Evolutionary conservation across 2,113 vertebrate species (phyloP).

Genomic region (Lagopus leucura): DNA sequence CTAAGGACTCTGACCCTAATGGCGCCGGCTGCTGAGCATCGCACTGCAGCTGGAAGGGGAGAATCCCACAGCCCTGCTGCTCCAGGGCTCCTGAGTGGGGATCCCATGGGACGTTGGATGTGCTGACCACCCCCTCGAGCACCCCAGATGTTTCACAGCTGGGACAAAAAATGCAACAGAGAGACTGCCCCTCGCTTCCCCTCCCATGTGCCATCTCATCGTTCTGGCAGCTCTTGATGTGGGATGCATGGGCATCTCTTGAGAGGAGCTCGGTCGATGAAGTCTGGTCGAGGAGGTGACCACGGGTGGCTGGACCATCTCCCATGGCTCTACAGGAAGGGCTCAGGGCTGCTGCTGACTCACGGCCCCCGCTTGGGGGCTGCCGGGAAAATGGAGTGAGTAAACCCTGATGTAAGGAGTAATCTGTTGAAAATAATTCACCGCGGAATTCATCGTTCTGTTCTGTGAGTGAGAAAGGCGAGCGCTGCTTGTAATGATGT

Average conservation of each 20-base stretch:
- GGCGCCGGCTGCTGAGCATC: neutral
- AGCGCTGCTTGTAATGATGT: neutral
- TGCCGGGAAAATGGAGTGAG: neutral
- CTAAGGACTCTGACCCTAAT: neutral
- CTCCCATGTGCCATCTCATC: fast-evolving
- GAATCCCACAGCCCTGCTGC: neutral
- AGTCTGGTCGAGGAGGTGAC: neutral
- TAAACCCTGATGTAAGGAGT: neutral
- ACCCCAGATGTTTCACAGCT: neutral
- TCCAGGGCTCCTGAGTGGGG: neutral
- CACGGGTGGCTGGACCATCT: neutral
- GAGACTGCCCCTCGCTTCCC: neutral
- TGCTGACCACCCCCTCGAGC: fast-evolving
- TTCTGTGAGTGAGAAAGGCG: neutral
- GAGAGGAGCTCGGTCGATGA: neutral
- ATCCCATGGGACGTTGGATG: neutral
- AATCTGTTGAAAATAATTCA: neutral
- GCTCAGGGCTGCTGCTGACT: conserved; percentile 6
- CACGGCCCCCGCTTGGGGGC: neutral
- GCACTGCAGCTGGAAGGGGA: neutral
- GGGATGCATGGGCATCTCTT: neutral
- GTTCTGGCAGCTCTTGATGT: neutral
- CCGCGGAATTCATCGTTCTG: neutral
- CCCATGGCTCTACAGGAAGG: neutral
- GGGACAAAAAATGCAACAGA: neutral